Base-by-base conservation (phyloP, 30 jellyfish, hydroid and myxozoan species). In the Pseudorhiza aurosa region DNA sequence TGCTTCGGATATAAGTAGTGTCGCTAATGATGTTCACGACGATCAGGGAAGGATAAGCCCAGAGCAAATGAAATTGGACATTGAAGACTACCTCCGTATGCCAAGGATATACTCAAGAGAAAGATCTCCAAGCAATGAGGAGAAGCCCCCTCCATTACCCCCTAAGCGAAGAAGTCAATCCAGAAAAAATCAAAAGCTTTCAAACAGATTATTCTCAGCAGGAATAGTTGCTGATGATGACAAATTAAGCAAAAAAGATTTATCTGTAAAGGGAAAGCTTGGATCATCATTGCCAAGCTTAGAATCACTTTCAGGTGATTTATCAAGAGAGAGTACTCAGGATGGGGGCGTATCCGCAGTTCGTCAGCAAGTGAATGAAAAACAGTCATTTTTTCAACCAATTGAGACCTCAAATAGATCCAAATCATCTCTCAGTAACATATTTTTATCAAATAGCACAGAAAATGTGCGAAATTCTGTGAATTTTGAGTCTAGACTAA, bases 61-160 rank as follows among this genome's bases (percentile, higher is more conserved):
- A 1, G 58, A 47, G 21, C 49, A 50, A n/a, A 47, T 26, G 24
- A 18, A 18, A 33, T 35, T 39, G 26, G 32, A 42, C 32, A 64
- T 63, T 2, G 81, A 64, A 27, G 89, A 59, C 26, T 77, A 59
- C 26, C 49, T 59, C 11, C 65, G 82, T 27, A 77, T 60, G 49
- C 89, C 89, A 30, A 77, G 89, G 39, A 68, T 53, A 12, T 77
- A 77, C 47, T 68, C 77, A 5, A 77, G 89, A 50, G 82, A 63
- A 32, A 24, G 51, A 31, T 59, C 74, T 7, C 60, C 81, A 33
- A 77, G 77, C 22, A 62, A 40, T 62, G 89, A 77, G 14, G 89
- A 77, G 11, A 77, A 39, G 60, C 89, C 94, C 8, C 94, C 94
- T 2, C 94, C 94, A 9, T 46, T 69, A 11, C 94, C 94, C 17